Evolutionary conservation across 2,797 vertebrate species (phyloP).

Genomic region (Gephyroberyx darwinii): DNA sequence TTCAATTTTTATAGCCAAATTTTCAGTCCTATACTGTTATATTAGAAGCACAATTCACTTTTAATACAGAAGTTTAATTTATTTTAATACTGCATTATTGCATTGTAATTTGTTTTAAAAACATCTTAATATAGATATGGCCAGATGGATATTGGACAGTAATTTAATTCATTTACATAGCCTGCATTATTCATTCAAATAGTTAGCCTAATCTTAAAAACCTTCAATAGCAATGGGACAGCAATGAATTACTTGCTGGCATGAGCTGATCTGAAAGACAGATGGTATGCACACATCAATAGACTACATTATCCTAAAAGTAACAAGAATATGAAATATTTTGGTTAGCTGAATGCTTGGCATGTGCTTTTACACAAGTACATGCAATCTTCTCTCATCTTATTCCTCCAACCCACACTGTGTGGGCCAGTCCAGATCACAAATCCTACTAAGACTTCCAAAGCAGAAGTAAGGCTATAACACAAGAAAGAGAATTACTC

Average conservation of each 20-base stretch:
- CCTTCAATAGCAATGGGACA: background rate
- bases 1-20: background rate
- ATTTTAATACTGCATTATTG: too few species aligned
- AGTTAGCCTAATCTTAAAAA: slow-evolving; percentile 1
- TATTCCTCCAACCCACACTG: slow-evolving; percentile 22
- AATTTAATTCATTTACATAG: background rate
- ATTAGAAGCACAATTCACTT: slow-evolving; percentile 5
- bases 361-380: slow-evolving; percentile 16
- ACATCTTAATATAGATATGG: too few species aligned
- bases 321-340: slow-evolving; percentile 11
- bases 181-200: background rate
- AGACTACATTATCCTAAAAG: slow-evolving; percentile 22
- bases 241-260: slow-evolving; percentile 8
- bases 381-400: slow-evolving; percentile 13
- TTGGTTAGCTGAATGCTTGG: background rate
- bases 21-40: background rate
- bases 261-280: slow-evolving; percentile 1
- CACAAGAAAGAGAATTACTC: slow-evolving; percentile 53
- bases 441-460: slow-evolving; percentile 36
- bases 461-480: slow-evolving; percentile 34
- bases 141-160: background rate
- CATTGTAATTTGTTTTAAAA: too few species aligned
- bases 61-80: background rate
- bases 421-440: slow-evolving; percentile 23
- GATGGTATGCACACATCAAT: slow-evolving; percentile 26